These are phyloP conservation scores for Leptopterna dolabrata DNA, from an alignment of 2,888 invertebrate genomes.

Conservation along the genomic window DNA sequence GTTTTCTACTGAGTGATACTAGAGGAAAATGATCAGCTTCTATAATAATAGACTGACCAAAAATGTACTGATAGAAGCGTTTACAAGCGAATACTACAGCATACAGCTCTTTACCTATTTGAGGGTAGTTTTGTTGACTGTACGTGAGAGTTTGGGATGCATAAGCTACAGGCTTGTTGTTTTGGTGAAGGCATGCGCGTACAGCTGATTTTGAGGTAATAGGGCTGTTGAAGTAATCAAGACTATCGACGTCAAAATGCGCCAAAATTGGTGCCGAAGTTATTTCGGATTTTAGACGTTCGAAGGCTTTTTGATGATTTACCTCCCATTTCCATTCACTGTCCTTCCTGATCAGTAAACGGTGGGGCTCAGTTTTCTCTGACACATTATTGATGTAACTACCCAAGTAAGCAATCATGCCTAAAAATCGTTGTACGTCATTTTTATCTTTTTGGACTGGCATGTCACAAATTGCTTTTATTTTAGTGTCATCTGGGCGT, in stretches of 20 bases:
- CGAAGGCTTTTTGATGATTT: constrained; percentile 11
- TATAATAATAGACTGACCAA: background rate
- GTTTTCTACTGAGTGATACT: background rate
- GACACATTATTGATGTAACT: constrained; percentile 62
- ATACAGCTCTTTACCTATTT: background rate
- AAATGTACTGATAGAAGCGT: background rate
- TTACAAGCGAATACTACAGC: background rate
- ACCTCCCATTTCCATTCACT: constrained; percentile 32
- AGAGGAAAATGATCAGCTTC: constrained; percentile 9
- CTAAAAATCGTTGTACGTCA: constrained; percentile 60
- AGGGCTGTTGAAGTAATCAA: background rate
- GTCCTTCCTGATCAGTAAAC: constrained; percentile 59
- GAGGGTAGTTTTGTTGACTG: background rate
- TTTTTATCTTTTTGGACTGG: constrained; percentile 57
- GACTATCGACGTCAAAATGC: constrained; percentile 25
- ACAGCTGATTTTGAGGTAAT: constrained; percentile 24
- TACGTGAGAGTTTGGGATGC: background rate
- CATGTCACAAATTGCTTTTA: constrained; percentile 57
- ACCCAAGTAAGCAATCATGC: constrained; percentile 62
- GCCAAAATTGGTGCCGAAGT: background rate
- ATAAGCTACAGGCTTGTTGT: constrained; percentile 5
- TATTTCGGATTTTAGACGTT: constrained; percentile 19
- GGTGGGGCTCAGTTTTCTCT: constrained; percentile 57
- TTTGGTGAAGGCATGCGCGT: background rate
- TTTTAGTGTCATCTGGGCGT: background rate